Base-by-base conservation (phyloP, 2,113 vertebrate genomes). In the Uria aalge region DNA sequence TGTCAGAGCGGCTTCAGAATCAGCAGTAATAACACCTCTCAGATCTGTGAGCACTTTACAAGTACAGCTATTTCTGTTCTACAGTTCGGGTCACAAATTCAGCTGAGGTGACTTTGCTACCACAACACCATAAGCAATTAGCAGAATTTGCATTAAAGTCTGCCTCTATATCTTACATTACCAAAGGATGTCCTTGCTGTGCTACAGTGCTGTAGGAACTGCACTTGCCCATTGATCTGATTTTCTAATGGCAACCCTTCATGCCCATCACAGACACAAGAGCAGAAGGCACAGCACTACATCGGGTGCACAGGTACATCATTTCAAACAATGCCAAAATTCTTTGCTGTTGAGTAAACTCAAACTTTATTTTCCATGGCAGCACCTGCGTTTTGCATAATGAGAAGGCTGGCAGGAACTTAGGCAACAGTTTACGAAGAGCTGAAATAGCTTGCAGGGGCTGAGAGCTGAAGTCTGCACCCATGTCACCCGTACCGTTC, bases 401-500 rank as follows among this genome's bases (percentile, higher is more conserved):
- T 17, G 22, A 85, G 74, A 75, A 64, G 16, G 15, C n/a, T 57
- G 19, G 12, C 12, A 83, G 41, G 24, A 74, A 50, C 32, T 56
- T 8, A 56, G 60, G 15, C 15, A 82, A 63, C 9, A 21, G 24
- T 34, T 91, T 62, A 53, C 0, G 0, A 86, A 36, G 21, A 23
- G 21, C 0, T 69, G 50, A 83, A 80, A n/a, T 9, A 68, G 29
- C 22, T 64, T 5, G 3, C 11, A 47, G 38, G 36, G 29, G 27
- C 41, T 29, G 29, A 89, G 50, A 60, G 32, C 12, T 53, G 59
- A 85, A 62, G 27, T 89, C 45, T 69, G 30, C 38, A 45, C 15
- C 26, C 43, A 38, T 1, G 6, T 29, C 26, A 63, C 40, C 30
- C 2, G 3, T 20, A 50, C 5, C 0, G 1, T 52, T 74, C 55